Evolutionary conservation across 2,888 invertebrate genomes (phyloP), one percentile per base, ranked within the genome.

Genomic region (Drosophila fulvimacula): DNA sequence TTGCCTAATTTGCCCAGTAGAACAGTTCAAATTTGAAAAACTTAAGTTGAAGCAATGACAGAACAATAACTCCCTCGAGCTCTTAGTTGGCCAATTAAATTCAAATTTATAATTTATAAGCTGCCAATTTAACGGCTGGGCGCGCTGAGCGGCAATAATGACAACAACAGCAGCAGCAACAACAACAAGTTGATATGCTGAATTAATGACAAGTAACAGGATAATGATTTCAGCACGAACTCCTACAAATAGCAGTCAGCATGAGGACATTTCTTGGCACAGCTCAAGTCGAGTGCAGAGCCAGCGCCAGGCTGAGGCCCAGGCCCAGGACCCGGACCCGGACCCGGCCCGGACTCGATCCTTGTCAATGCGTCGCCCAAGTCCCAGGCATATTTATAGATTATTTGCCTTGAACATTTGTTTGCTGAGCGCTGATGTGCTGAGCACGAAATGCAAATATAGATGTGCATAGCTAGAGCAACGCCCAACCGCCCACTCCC

Each of bases 201-300:
- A 75, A 88, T 82, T 85, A 89, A 80, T 82, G 82, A 82, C 89
- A 89, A 89, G 88, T 85, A 88, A 78, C 86, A 76, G 89, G 83
- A 86, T 85, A 89, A 85, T 80, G 78, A 82, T 85, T 85, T 89
- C 74, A 76, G 83, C 85, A 88, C 88, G 85, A 80, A 88, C 72
- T 71, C 53, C 69, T 58, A 38, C 60, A 64, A 68, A 38, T 30
- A 30, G 21, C 44, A 49, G 24, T 13, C 63, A 66, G 49, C 36
- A 59, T 17, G 32, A 62, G 52, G 42, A 55, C 72, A 67, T 30
- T 46, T 19, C 62, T 49, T 53, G 52, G 46, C 42, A 13, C 17
- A 24, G 44, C 55, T 34, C 34, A 57, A 39, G 27, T 48, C 46
- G 46, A 48, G 46, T 30, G 51, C 44, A 27, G 24, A 44, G 44